Evolutionary conservation across 2,797 vertebrate species (phyloP).

Genomic region (Etheostoma perlongum): DNA sequence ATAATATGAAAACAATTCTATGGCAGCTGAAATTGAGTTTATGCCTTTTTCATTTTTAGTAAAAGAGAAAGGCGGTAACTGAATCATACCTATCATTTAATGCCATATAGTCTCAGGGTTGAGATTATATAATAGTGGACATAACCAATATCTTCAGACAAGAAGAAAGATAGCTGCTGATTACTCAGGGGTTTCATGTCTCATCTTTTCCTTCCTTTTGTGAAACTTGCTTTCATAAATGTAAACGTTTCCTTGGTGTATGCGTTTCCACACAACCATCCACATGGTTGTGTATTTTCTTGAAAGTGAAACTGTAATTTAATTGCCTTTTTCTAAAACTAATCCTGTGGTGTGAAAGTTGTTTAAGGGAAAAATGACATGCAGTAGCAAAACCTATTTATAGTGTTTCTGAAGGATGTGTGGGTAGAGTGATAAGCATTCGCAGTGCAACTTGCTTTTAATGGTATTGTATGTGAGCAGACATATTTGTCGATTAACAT

Average conservation of each 20-base stretch:
- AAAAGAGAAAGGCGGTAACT: constrained; percentile 73
- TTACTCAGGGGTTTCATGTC: constrained; percentile 52
- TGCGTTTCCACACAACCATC: constrained; percentile 30
- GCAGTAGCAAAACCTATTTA: constrained; percentile 65
- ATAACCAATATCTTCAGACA: constrained; percentile 64
- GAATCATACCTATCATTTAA: constrained; percentile 71
- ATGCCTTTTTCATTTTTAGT: constrained; percentile 77
- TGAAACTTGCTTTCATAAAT: constrained; percentile 69
- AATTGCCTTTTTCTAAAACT: constrained; percentile 70
- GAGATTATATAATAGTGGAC: constrained; percentile 68
- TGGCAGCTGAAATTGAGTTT: constrained; percentile 77
- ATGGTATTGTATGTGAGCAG: constrained; percentile 49
- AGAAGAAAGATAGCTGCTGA: constrained; percentile 64
- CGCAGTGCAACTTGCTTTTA: constrained; percentile 45
- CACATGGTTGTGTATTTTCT: constrained; percentile 36
- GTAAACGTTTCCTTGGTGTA: constrained; percentile 59
- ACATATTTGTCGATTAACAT: too few species aligned
- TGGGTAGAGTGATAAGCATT: constrained; percentile 55
- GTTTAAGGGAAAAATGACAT: constrained; percentile 53
- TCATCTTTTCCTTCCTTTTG: constrained; percentile 35
- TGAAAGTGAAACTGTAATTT: constrained; percentile 63
- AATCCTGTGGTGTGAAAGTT: constrained; percentile 61
- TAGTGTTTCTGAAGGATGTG: constrained; percentile 58
- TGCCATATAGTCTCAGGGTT: constrained; percentile 64
- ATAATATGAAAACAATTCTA: constrained; percentile 79